Evolutionary conservation across 2,113 vertebrate species (phyloP), one percentile per base, ranked within the genome.

Genomic region (Oreochromis aureus): DNA sequence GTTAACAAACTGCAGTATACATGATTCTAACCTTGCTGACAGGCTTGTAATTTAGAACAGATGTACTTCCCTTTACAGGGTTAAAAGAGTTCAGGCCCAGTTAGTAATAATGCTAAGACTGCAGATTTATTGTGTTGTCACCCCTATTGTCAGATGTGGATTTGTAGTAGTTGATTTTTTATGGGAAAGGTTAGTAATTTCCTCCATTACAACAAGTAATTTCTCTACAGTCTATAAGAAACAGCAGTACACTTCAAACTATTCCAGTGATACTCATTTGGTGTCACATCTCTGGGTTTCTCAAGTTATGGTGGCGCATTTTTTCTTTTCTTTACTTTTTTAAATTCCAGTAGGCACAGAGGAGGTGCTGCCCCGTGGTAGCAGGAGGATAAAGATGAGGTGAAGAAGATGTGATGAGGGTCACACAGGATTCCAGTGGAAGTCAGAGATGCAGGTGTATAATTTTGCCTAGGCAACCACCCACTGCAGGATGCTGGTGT

Each of bases 401-500:
- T 91, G 91, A 91, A 34, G 91, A 91, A 36, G 61, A 51, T 34
- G 55, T 78, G 82, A 79, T 44, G 15, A 59, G 86, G 6, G 46
- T 82, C 51, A 30, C 48, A 55, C 2, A 2, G 3, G 86, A 81
- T 15, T 54, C 22, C 44, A 51, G 41, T 24, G 3, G 83, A 51
- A 80, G 55, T 69, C 51, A 30, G 18, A 82, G 84, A 63, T 54
- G 86, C 5, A 30, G 53, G 6, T 16, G 58, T 27, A 24, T 1
- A 18, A 59, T 0, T 5, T 58, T 73, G 81, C 71, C 95, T 97
- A 98, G 86, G 94, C 94, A 4, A 98, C 95, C 46, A 95, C 93
- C 98, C 98, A 98, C 95, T 98, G 98, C 90, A 98, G 95, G 87
- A 98, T 92, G 86, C 97, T 98, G 92, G 97, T 98, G 91, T 98